A percentile compares a stretch with the other conserved stretches of the same genome.
Conservation (phyloP, 2,113 vertebrate genomes). For the Microcebus jonahi region DNA sequence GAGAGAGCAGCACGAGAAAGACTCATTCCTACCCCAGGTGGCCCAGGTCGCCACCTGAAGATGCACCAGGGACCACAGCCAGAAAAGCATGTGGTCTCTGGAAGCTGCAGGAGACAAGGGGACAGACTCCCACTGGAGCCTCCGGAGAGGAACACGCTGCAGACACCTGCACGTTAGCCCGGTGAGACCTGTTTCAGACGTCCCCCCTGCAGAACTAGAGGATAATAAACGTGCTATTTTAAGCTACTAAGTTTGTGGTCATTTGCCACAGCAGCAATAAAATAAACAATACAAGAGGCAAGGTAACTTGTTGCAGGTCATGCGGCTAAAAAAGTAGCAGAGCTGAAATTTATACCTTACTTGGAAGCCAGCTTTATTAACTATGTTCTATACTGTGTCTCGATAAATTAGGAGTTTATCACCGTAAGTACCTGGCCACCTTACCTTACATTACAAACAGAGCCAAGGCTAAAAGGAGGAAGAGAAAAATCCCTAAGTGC, state of each 20-base stretch:
- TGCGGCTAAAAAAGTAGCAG: neutral
- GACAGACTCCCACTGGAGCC: neutral
- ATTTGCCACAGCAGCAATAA: neutral
- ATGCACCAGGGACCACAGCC: neutral
- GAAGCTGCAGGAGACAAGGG: neutral
- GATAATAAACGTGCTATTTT: neutral
- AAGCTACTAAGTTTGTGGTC: neutral
- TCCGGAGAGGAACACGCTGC: neutral
- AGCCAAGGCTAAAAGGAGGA: neutral
- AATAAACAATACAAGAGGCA: neutral
- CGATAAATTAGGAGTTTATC: neutral
- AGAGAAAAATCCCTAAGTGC: neutral
- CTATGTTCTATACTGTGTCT: too few relatives aligned
- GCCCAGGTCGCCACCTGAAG: neutral
- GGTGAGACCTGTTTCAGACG: neutral
- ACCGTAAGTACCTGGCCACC: neutral
- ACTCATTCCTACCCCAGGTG: neutral
- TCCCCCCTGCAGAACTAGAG: neutral
- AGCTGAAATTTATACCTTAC: neutral
- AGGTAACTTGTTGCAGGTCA: neutral
- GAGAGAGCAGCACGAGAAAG: rapidly evolving
- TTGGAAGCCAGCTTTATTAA: neutral
- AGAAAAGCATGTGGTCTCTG: neutral
- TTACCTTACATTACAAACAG: neutral
- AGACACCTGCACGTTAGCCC: neutral